Evolutionary conservation across 2,797 vertebrate species (phyloP), one percentile per base, ranked within the genome.

Genomic region (Amphiprion clarkii): DNA sequence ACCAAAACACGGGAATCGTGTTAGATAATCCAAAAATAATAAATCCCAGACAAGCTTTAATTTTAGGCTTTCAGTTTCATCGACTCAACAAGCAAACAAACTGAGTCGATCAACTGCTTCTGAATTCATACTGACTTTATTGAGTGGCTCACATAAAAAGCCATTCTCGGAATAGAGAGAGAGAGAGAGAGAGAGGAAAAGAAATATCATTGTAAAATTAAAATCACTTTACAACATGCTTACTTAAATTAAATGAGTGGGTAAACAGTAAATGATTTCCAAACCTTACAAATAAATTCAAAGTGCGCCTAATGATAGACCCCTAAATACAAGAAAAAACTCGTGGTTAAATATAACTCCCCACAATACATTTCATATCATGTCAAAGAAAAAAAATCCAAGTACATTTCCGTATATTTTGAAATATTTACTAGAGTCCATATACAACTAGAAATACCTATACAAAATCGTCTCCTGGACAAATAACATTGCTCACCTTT

Each of bases 391-490:
- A 54, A 93, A 53, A 94, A 95, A 93, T 93, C 96, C 93, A 95
- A 95, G 90, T 96, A 95, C 96, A 98, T 96, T 96, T 96, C 93
- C 94, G 96, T 98, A 98, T 97, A 98, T 96, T 96, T 96, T 96
- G 95, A 97, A 96, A 98, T 98, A 99, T 98, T 98, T 98, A 98
- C 96, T 97, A 96, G 95, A 96, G 96, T 95, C 95, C 96, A 98
- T 98, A 94, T 98, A 98, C 97, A 99, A 96, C 95, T 96, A 95
- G 96, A 99, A 99, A 98, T 97, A 97, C 96, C 96, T 98, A 97
- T 99, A 98, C 97, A 99, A 98, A 98, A 96, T 95, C 94, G 95
- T 96, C 95, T 97, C 96, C 96, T 95, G 95, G 96, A 97, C 97
- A 97, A 96, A 96, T 97, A 36, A 97, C 94, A 88, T 93, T 94